Percentiles rank a stretch among this genome's conserved stretches.
phyloP scores from a whole-genome alignment of 2,113 vertebrate species.

The Xenotilapia caudafasciata region DNA sequence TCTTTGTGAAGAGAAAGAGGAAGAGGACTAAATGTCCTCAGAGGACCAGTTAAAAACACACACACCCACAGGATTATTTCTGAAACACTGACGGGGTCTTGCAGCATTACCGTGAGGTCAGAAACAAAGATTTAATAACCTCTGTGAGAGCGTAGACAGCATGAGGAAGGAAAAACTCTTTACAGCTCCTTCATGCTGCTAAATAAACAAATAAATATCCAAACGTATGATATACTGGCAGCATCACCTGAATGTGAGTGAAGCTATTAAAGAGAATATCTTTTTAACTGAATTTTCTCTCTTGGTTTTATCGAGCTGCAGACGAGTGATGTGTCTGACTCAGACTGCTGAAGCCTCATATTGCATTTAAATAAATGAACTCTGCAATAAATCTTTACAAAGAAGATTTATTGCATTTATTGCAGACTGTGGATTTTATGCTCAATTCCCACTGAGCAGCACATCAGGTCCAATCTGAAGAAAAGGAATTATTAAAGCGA shows the following conservation, averaged over 20 bases:
- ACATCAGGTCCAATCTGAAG: neutral
- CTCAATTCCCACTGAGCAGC: neutral
- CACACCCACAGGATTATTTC: neutral
- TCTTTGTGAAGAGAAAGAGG: neutral
- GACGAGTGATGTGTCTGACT: neutral
- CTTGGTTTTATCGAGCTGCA: neutral
- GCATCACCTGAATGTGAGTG: neutral
- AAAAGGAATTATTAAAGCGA: neutral
- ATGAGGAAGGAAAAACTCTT: neutral
- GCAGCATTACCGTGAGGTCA: neutral
- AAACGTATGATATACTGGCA: rapidly evolving
- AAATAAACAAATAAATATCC: neutral
- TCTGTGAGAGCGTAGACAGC: neutral
- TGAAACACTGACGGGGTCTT: neutral
- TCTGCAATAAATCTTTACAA: neutral
- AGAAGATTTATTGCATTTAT: neutral
- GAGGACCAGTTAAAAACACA: neutral
- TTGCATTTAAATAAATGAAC: neutral
- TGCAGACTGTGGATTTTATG: neutral
- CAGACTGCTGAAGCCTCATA: neutral
- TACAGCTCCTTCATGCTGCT: neutral
- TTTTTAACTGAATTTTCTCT: neutral
- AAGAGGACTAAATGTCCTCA: neutral
- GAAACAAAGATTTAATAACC: neutral
- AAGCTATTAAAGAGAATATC: neutral